Percentiles rank a stretch among this genome's conserved stretches.
Conservation (phyloP, 2,113 vertebrate genomes). For the Callopanchax toddi region DNA sequence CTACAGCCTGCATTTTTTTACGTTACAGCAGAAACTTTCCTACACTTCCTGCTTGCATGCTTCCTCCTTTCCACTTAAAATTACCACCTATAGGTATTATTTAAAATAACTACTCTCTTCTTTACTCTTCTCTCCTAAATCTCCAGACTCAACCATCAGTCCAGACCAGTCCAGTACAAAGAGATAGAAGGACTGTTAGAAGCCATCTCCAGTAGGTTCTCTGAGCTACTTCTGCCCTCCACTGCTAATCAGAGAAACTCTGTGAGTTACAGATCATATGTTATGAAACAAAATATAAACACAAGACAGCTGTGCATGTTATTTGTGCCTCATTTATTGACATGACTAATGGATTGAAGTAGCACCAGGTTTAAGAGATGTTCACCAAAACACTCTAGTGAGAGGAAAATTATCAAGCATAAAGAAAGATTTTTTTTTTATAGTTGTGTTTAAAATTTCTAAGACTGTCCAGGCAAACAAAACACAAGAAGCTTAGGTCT, state of each 20-base stretch:
- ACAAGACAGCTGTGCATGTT: not conserved
- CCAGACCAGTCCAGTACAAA: constrained; percentile 85
- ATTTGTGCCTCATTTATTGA: not conserved
- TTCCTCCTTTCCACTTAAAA: not conserved
- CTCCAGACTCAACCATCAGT: constrained; percentile 88
- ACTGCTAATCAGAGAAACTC: constrained; percentile 11
- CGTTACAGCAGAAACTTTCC: not conserved
- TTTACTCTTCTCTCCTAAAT: constrained; percentile 32
- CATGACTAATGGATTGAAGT: not conserved
- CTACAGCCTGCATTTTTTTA: not conserved
- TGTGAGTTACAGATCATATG: constrained; percentile 49
- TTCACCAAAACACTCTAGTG: no score
- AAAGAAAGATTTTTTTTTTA: no score
- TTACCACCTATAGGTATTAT: no score
- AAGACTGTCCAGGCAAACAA: no score
- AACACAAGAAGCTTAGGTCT: no score
- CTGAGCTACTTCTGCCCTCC: constrained; percentile 74
- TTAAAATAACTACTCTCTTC: not conserved
- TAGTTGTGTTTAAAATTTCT: no score
- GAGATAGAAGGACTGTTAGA: constrained; percentile 82
- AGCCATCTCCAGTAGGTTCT: constrained; percentile 80
- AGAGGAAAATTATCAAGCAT: no score
- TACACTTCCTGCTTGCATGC: not conserved
- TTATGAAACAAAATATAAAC: not conserved
- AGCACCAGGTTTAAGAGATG: not conserved